Base-by-base conservation (phyloP, 2,888 invertebrate genomes). In the Oligia fasciuncula region DNA sequence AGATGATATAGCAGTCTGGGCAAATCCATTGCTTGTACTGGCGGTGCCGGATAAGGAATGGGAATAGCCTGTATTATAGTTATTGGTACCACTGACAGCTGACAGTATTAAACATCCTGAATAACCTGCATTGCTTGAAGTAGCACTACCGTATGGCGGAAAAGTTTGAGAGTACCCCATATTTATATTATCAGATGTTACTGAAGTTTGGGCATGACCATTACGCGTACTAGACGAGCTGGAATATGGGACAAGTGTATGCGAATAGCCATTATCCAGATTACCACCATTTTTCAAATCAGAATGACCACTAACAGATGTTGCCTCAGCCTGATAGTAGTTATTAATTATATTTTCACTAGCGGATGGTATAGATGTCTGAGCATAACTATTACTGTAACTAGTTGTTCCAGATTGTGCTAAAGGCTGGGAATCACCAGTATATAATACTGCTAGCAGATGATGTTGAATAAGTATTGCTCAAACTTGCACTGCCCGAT, bases 51-150 rank as follows among this genome's bases (percentile, higher is more conserved):
- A n/a, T 17, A 60, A 19, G 6, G 57, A 69, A 77, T 84, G 35
- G 8, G 80, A 84, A 51, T 70, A 65, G 17, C 35, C 80, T n/a
- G 60, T 66, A 49, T 81, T 66, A 46, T 67, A 66, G 71, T 72
- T 78, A 19, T 77, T 62, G 5, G 4, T 51, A 70, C 23, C 49
- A 76, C 40, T 75, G 13, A 49, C 40, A 35, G 35, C 54, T 54
- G 78, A 62, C 1, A 68, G 54, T 35, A 62, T 49, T 40, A 71
- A 63, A 54, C 23, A 35, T 35, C 35, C 43, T 6, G 63, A 29
- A 72, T 84, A 78, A 49, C 49, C 81, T 43, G 19, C 51, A 63
- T 79, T 78, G 19, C 23, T 84, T 63, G 49, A 74, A 76, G 51
- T 82, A n/a, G n/a, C 51, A 46, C 17, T 74, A 46, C 23, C 11